Percentiles rank a stretch among this genome's conserved stretches.
Conservation (phyloP, 2,888 invertebrate genomes). For the Stenchaetothrips biformis region DNA sequence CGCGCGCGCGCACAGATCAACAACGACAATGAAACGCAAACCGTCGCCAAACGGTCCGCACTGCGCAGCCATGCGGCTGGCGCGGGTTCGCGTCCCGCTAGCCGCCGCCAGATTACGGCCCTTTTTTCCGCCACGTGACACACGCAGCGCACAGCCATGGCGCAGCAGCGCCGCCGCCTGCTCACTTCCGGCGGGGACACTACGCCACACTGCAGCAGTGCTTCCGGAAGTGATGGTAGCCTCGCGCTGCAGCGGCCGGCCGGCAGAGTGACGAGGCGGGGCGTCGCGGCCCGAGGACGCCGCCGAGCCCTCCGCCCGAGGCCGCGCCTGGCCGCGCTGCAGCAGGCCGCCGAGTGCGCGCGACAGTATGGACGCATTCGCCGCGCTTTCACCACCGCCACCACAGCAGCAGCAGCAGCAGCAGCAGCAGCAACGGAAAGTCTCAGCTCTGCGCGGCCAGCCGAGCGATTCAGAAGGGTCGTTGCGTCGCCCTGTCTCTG, state of each 20-base stretch:
- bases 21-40: too few species aligned
- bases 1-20: background rate
- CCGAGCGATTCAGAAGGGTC: background rate
- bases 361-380: background rate
- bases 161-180: background rate
- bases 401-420: background rate
- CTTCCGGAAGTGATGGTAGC: background rate
- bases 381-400: background rate
- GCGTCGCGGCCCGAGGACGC: background rate
- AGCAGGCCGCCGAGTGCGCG: constrained; percentile 37
- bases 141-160: background rate
- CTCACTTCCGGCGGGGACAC: background rate
- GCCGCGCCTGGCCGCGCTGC: constrained; percentile 30
- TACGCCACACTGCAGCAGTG: background rate
- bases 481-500: too few species aligned
- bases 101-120: too few species aligned
- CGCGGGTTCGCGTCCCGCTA: too few species aligned
- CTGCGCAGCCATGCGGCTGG: too few species aligned
- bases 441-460: background rate
- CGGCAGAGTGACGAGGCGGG: background rate
- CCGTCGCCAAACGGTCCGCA: too few species aligned
- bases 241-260: background rate
- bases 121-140: background rate
- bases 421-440: background rate
- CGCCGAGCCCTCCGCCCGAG: background rate